phyloP scores from a whole-genome alignment of 2,888 invertebrate species.

The Dryocosmus kuriphilus region DNA sequence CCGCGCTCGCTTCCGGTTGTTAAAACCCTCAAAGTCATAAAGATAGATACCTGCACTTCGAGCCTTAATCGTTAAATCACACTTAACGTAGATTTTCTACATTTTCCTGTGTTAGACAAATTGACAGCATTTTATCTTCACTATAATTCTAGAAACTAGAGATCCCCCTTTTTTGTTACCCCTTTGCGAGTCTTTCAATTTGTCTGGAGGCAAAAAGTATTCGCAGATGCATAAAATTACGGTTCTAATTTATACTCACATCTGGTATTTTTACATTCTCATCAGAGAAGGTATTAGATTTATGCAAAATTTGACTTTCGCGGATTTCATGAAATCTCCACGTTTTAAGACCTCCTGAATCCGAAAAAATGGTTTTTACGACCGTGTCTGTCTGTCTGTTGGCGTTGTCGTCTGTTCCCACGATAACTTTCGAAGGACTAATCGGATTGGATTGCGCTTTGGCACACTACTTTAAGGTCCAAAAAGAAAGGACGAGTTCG shows the following conservation, averaged over 20 bases:
- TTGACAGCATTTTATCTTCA: slow-evolving; percentile 31
- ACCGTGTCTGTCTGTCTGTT: too few species aligned
- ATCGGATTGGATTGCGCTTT: too few species aligned
- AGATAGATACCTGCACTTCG: slow-evolving; percentile 20
- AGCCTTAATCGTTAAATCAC: slow-evolving; percentile 19
- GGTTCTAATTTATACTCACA: slow-evolving; percentile 20
- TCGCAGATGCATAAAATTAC: slow-evolving; percentile 30
- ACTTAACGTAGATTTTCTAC: slow-evolving; percentile 10
- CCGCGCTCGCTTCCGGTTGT: slow-evolving; percentile 63
- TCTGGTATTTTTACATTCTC: neutral
- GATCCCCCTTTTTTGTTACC: neutral
- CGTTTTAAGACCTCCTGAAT: too few species aligned
- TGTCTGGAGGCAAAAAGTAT: slow-evolving; percentile 20
- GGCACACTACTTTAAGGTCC: too few species aligned
- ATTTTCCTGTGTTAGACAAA: slow-evolving; percentile 17
- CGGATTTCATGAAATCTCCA: too few species aligned
- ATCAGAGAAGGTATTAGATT: too few species aligned
- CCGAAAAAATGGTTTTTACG: too few species aligned
- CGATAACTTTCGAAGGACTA: too few species aligned
- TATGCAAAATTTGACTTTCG: too few species aligned
- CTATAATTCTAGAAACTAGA: slow-evolving; percentile 16
- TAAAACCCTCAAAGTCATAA: slow-evolving; percentile 50
- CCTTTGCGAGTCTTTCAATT: slow-evolving; percentile 18
- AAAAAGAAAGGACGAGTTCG: too few species aligned
- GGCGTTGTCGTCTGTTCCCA: too few species aligned